A percentile compares a stretch with the other conserved stretches of the same genome.
phyloP scores from a whole-genome alignment of 2,888 invertebrate species.

The Thumatha senex region DNA sequence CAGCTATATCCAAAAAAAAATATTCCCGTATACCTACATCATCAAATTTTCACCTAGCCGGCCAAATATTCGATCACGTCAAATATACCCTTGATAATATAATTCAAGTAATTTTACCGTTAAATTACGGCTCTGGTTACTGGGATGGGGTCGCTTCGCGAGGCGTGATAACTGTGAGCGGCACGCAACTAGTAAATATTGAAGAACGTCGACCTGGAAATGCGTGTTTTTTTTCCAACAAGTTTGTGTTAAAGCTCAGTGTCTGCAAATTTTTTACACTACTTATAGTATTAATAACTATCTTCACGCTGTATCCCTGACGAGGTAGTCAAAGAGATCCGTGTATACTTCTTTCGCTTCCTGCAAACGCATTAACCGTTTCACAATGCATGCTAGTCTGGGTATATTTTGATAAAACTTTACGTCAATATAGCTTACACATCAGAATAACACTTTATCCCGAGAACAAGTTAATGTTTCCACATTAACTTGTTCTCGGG shows the following conservation, averaged over 20 bases:
- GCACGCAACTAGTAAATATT: slow-evolving; percentile 45
- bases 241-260: slow-evolving; percentile 2
- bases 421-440: no score
- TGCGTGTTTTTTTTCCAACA: slow-evolving; percentile 22
- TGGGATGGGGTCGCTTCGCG: slow-evolving; percentile 56
- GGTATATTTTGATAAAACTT: no score
- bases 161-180: slow-evolving; percentile 56
- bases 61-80: slow-evolving; percentile 39
- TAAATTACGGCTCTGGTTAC: slow-evolving; percentile 50
- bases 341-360: no score
- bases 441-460: no score
- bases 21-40: background rate
- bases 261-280: background rate
- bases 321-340: no score
- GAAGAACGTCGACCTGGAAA: slow-evolving; percentile 43
- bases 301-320: no score
- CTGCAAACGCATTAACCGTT: no score
- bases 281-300: background rate
- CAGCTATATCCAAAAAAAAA: no score
- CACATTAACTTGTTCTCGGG: no score
- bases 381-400: no score
- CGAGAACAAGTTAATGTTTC: no score
- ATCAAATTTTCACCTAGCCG: slow-evolving; percentile 13
- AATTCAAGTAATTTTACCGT: slow-evolving; percentile 65
- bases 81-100: slow-evolving; percentile 44